A percentile compares a stretch with the other conserved stretches of the same genome.
These are phyloP conservation scores for Apamea crenata DNA, from an alignment of 2,888 invertebrate genomes.

Conservation along the genomic window DNA sequence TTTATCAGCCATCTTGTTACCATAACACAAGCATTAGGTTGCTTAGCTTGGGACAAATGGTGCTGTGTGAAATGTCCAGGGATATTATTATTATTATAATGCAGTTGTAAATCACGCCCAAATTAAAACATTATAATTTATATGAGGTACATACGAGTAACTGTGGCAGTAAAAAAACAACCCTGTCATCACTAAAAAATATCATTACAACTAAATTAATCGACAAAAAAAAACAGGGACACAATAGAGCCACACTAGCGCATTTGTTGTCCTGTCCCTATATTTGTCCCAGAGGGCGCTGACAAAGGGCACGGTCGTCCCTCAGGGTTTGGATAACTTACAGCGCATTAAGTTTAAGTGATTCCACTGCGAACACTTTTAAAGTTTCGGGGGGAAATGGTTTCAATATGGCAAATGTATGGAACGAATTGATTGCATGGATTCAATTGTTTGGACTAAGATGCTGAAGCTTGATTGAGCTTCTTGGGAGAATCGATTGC, in stretches of 20 bases:
- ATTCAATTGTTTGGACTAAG: slow-evolving; percentile 25
- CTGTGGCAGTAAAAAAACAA: slow-evolving; percentile 2
- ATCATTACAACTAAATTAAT: slow-evolving; percentile 63
- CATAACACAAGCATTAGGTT: too few species aligned
- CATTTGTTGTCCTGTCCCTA: slow-evolving; percentile 77
- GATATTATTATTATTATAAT: too few species aligned
- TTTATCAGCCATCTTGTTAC: too few species aligned
- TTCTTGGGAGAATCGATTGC: slow-evolving; percentile 2
- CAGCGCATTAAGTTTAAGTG: slow-evolving; percentile 88
- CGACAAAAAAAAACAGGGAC: slow-evolving; percentile 64
- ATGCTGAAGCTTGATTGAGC: slow-evolving; percentile 16
- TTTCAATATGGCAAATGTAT: slow-evolving; percentile 55
- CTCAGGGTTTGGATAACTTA: slow-evolving; percentile 81
- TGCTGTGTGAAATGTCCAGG: too few species aligned
- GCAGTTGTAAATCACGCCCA: slow-evolving; percentile 6
- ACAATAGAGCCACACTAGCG: slow-evolving; percentile 72
- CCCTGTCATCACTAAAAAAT: slow-evolving; percentile 18
- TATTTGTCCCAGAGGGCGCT: slow-evolving; percentile 70
- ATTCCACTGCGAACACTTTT: slow-evolving; percentile 82
- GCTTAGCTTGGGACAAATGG: too few species aligned
- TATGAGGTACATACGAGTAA: neutral
- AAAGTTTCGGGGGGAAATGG: slow-evolving; percentile 74
- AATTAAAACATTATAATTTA: slow-evolving; percentile 9
- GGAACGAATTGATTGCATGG: slow-evolving; percentile 41
- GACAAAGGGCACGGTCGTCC: slow-evolving; percentile 80